Conservation (phyloP, 2,113 vertebrate species). For the Lepidothrix coronata region DNA sequence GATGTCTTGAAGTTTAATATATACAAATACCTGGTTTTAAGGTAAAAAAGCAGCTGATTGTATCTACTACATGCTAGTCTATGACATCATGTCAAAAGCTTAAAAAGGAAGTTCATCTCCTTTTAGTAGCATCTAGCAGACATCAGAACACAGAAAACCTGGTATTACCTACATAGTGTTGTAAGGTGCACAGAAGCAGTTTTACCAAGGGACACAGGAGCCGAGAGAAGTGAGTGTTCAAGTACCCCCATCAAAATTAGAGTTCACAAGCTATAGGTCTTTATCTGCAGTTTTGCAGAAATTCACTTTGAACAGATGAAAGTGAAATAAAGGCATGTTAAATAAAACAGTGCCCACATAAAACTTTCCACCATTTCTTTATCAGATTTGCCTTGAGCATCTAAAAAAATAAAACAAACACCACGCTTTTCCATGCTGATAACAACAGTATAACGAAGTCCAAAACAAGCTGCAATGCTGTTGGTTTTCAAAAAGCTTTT, state of each 20-base stretch:
- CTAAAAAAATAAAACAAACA: slow-evolving; percentile 73
- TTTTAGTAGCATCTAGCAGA: slow-evolving; percentile 82
- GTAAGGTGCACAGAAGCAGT: slow-evolving; percentile 74
- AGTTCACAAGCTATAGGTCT: slow-evolving; percentile 62
- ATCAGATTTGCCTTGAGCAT: slow-evolving; percentile 67
- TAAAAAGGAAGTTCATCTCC: slow-evolving; percentile 76
- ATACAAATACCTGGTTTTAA: slow-evolving; percentile 73
- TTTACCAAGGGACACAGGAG: slow-evolving; percentile 71
- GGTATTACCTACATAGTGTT: slow-evolving; percentile 72
- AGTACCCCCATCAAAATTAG: slow-evolving; percentile 54
- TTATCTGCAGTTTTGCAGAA: slow-evolving; percentile 63
- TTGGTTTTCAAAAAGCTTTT: slow-evolving; percentile 82
- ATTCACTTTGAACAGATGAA: slow-evolving; percentile 63
- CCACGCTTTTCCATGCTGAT: slow-evolving; percentile 80
- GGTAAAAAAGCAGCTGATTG: slow-evolving; percentile 78
- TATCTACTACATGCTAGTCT: slow-evolving; percentile 82
- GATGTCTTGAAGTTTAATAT: slow-evolving; percentile 65
- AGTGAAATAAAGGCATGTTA: slow-evolving; percentile 75
- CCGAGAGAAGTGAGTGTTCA: slow-evolving; percentile 69
- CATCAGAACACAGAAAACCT: slow-evolving; percentile 71
- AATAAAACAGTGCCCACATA: slow-evolving; percentile 71
- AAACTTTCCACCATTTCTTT: slow-evolving; percentile 62
- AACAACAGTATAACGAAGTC: slow-evolving; percentile 78
- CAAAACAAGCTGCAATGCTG: slow-evolving; percentile 84
- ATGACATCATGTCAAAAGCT: slow-evolving; percentile 78